Conservation (phyloP, 1,140 invertebrate species). For the Drosophila pectinifera region DNA sequence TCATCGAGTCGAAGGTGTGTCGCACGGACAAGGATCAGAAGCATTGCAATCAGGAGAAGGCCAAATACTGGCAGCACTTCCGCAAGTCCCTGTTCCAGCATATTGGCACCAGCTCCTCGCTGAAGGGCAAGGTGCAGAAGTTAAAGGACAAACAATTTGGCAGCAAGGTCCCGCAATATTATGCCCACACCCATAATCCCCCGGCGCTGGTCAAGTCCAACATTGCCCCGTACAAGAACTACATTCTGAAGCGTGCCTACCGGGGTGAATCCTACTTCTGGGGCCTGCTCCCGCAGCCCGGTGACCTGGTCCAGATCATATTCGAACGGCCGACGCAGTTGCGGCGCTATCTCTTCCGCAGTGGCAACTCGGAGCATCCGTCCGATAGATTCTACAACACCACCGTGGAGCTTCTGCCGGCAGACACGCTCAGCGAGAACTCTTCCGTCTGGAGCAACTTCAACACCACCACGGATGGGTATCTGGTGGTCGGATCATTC, state of each 20-base stretch:
- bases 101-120: slow-evolving; percentile 96
- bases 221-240: slow-evolving; percentile 94
- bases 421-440: slow-evolving; percentile 85
- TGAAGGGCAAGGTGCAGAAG: slow-evolving; percentile 98
- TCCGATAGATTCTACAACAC: slow-evolving; percentile 96
- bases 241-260: slow-evolving; percentile 93
- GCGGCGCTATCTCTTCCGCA: slow-evolving; percentile 93
- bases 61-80: slow-evolving; percentile 93
- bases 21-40: slow-evolving; percentile 95
- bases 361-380: slow-evolving; percentile 96
- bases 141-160: slow-evolving; percentile 98
- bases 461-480: slow-evolving; percentile 90
- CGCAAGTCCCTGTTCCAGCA: slow-evolving; percentile 98
- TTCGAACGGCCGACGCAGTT: slow-evolving; percentile 91
- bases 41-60: slow-evolving; percentile 93
- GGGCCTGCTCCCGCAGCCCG: slow-evolving; percentile 94
- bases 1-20: slow-evolving; percentile 96
- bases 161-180: slow-evolving; percentile 91
- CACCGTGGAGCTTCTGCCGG: slow-evolving; percentile 92
- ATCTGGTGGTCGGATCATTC: slow-evolving; percentile 90
- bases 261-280: slow-evolving; percentile 96
- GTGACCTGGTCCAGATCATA: slow-evolving; percentile 93
- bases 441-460: slow-evolving; percentile 84
- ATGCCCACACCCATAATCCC: slow-evolving; percentile 93
- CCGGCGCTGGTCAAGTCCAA: slow-evolving; percentile 90